A percentile compares a stretch with the other conserved stretches of the same genome.
Evolutionary conservation across 2,797 vertebrate genomes (phyloP).

Genomic region (Nasua narica): DNA sequence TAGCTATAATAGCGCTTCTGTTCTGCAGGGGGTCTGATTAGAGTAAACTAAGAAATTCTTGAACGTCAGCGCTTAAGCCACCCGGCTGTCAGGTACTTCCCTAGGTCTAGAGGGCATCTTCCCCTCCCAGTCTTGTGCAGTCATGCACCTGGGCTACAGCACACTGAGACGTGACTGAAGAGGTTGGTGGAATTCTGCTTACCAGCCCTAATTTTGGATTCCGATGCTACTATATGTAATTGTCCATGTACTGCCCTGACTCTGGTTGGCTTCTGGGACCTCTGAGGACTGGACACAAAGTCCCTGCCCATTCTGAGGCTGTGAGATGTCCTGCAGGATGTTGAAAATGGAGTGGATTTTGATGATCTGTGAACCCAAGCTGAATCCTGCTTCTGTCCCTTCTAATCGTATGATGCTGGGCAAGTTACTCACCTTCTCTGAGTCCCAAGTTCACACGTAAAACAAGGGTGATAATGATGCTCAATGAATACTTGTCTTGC

Average conservation of each 20-base stretch:
- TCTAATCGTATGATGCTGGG: not conserved
- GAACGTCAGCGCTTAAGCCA: not conserved
- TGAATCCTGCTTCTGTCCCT: not conserved
- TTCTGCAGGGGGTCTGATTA: not conserved
- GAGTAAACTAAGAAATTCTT: not conserved
- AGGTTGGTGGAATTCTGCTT: not conserved
- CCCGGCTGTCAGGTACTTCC: not conserved
- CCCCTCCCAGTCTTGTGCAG: not conserved
- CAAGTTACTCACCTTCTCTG: not conserved
- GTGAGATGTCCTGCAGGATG: accelerated
- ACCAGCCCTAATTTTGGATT: not conserved
- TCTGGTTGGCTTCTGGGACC: not conserved
- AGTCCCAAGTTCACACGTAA: not conserved
- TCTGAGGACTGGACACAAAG: not conserved
- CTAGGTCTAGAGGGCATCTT: not conserved
- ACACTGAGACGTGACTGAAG: not conserved
- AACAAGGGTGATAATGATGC: not conserved
- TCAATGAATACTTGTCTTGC: not conserved
- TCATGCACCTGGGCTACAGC: not conserved
- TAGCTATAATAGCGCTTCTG: not conserved
- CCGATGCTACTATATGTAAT: not conserved
- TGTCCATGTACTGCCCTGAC: not conserved
- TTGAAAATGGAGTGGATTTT: not conserved
- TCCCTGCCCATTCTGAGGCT: not conserved
- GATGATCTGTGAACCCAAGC: not conserved